Conservation (phyloP, 2,113 vertebrate genomes). For the Archocentrus centrarchus region DNA sequence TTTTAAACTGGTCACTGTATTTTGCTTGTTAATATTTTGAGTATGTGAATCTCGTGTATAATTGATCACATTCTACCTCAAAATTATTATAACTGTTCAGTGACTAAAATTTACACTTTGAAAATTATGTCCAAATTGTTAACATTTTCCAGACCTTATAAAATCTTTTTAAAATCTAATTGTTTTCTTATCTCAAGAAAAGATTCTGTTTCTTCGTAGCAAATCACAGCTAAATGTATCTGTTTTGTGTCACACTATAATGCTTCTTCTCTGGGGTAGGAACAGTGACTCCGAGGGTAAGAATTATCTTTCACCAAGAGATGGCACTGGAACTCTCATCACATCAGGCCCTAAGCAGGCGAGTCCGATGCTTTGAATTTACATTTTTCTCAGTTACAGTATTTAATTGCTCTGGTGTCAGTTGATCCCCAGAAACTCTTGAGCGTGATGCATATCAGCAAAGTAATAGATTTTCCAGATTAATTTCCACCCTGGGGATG, state of each 20-base stretch:
- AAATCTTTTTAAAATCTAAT: neutral
- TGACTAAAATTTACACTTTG: neutral
- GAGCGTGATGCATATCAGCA: neutral
- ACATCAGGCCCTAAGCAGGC: constrained; percentile 79
- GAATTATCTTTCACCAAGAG: constrained; percentile 73
- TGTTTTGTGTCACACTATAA: neutral
- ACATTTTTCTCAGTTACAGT: neutral
- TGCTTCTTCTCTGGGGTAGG: constrained; percentile 65
- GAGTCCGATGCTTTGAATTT: constrained; percentile 44
- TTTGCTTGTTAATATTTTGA: neutral
- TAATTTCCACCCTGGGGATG: neutral
- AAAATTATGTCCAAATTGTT: neutral
- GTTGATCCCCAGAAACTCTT: neutral
- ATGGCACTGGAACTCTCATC: constrained; percentile 75
- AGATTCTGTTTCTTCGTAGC: neutral
- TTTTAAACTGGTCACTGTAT: neutral
- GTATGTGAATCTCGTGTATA: neutral
- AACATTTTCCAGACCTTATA: neutral
- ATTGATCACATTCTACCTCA: neutral
- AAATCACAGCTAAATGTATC: neutral
- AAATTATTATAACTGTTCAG: neutral
- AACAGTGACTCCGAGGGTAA: constrained; percentile 81
- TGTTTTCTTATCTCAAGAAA: no score
- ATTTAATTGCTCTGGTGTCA: neutral
- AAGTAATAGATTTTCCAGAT: neutral